Conservation (phyloP, 2,113 vertebrate species). For the Nycticebus coucang region DNA sequence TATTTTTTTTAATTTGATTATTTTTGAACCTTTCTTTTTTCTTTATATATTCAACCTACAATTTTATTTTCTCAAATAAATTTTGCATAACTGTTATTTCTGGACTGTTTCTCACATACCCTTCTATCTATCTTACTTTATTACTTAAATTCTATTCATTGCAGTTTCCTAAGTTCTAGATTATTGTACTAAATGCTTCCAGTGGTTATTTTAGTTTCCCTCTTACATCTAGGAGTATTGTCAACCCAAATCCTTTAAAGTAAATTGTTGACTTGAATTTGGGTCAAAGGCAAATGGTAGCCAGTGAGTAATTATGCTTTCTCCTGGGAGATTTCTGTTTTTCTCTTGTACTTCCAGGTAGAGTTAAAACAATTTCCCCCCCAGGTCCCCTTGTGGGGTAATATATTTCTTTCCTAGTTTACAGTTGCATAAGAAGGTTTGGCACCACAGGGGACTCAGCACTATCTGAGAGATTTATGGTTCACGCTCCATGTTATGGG, state of each 20-base stretch:
- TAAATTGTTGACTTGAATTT: constrained; percentile 45
- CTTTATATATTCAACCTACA: not conserved
- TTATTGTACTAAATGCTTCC: not conserved
- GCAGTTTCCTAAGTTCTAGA: not conserved
- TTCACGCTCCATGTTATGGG: not conserved
- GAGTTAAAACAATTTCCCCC: not conserved
- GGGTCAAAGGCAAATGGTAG: not conserved
- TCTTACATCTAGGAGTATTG: not conserved
- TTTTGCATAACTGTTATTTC: not conserved
- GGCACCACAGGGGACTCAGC: not conserved
- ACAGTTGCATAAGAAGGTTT: not conserved
- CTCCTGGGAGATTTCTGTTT: constrained; percentile 5
- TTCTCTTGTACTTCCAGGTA: not conserved
- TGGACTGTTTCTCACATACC: not conserved
- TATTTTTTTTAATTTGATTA: not conserved
- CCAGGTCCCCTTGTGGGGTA: not conserved
- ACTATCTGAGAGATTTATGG: not conserved
- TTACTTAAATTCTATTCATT: not conserved
- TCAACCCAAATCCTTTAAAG: constrained; percentile 36
- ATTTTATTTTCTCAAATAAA: constrained; percentile 14
- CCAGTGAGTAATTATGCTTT: not conserved
- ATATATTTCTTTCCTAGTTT: not conserved
- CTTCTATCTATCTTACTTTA: not conserved
- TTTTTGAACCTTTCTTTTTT: not conserved
- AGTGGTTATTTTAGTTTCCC: not conserved